These are phyloP conservation scores for Tyrannus savana DNA, from an alignment of 2,113 vertebrate genomes.

Conservation along the genomic window DNA sequence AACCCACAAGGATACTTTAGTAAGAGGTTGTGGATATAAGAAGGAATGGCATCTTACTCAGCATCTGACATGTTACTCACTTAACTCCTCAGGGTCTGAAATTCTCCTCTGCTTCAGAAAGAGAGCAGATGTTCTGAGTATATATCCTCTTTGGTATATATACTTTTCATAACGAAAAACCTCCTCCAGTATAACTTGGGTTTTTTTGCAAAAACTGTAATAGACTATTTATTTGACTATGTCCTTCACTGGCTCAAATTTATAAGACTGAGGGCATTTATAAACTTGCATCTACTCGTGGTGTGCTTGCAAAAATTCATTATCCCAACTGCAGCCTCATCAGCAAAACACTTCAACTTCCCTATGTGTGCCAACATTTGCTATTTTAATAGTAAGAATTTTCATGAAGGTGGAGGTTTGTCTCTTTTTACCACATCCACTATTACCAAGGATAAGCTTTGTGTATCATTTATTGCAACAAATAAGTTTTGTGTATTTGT, in stretches of 20 bases:
- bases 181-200: not conserved
- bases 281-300: not conserved
- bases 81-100: not conserved
- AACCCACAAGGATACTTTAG: conserved; percentile 29
- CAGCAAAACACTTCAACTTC: not conserved
- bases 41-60: conserved; percentile 24
- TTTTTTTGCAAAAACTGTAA: not conserved
- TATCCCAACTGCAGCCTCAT: not conserved
- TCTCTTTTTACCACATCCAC: not conserved
- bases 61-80: not conserved
- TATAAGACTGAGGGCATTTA: not conserved
- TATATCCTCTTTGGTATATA: not conserved
- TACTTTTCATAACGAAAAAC: not conserved
- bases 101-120: not conserved
- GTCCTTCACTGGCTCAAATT: not conserved
- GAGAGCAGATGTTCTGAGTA: not conserved
- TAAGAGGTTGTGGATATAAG: conserved; percentile 8
- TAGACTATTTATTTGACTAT: not conserved
- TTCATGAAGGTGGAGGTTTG: not conserved
- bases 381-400: not conserved
- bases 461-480: not conserved
- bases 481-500: not conserved
- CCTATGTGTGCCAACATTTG: not conserved
- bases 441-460: not conserved
- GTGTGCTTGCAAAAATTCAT: not conserved